phyloP scores from a whole-genome alignment of 2,888 invertebrate species.

The Lampropteryx suffumata region DNA sequence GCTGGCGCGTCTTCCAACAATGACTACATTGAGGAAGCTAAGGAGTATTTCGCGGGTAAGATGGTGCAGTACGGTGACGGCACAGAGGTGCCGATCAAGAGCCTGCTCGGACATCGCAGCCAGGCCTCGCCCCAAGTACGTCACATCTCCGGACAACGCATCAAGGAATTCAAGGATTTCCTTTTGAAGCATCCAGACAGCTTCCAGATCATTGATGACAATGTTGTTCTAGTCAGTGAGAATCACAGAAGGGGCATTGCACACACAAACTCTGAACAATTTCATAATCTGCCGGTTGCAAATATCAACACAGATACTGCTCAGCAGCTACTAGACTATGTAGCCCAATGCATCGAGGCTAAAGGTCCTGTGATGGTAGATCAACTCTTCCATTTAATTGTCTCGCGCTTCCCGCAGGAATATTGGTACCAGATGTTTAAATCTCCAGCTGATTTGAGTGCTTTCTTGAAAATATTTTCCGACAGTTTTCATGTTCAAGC shows the following conservation, averaged over 20 bases:
- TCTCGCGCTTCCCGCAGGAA: slow-evolving; percentile 89
- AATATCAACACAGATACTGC: slow-evolving; percentile 92
- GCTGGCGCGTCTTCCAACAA: slow-evolving; percentile 86
- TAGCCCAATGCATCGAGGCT: slow-evolving; percentile 91
- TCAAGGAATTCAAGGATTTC: slow-evolving; percentile 96
- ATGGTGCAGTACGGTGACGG: slow-evolving; percentile 97
- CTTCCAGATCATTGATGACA: slow-evolving; percentile 93
- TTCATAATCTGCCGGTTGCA: slow-evolving; percentile 88
- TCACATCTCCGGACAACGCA: slow-evolving; percentile 96
- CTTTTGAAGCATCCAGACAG: slow-evolving; percentile 91
- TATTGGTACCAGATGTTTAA: slow-evolving; percentile 94
- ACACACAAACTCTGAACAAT: slow-evolving; percentile 85
- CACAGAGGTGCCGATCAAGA: slow-evolving; percentile 98
- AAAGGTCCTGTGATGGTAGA: slow-evolving; percentile 93
- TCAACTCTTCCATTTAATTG: slow-evolving; percentile 92
- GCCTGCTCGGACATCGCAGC: slow-evolving; percentile 97
- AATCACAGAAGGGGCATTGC: slow-evolving; percentile 87
- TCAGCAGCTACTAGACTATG: slow-evolving; percentile 91
- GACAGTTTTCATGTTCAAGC: slow-evolving; percentile 97
- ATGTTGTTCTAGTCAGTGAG: slow-evolving; percentile 89
- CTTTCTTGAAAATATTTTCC: slow-evolving; percentile 96
- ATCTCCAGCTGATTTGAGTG: slow-evolving; percentile 93
- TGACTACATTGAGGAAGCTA: slow-evolving; percentile 97
- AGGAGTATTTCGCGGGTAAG: slow-evolving; percentile 98
- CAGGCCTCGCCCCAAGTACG: slow-evolving; percentile 98